phyloP scores from a whole-genome alignment of 2,888 invertebrate genomes.

The Thelaira solivaga region DNA sequence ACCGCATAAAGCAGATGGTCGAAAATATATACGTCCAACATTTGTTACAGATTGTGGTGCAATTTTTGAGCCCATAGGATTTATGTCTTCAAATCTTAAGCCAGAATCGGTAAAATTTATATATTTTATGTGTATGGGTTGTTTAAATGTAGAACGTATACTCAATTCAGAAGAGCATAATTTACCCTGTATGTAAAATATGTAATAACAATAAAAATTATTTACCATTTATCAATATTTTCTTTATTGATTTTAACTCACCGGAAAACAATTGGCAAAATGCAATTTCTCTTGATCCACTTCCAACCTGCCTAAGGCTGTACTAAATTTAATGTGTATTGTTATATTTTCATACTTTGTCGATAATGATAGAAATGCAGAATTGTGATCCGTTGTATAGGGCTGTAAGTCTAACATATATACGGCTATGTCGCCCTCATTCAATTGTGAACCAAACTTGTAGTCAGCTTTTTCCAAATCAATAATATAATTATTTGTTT shows the following conservation, averaged over 20 bases:
- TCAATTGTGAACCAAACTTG: slow-evolving; percentile 68
- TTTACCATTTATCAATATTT: background rate
- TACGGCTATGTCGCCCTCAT: slow-evolving; percentile 69
- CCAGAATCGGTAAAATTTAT: slow-evolving; percentile 81
- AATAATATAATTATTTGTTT: slow-evolving; percentile 54
- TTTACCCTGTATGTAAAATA: slow-evolving; percentile 81
- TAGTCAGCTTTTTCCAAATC: slow-evolving; percentile 64
- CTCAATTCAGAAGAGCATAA: slow-evolving; percentile 86
- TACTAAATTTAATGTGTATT: slow-evolving; percentile 85
- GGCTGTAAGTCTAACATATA: slow-evolving; percentile 85
- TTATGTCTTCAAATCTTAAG: slow-evolving; percentile 79
- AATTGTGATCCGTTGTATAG: slow-evolving; percentile 81
- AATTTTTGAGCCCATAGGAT: slow-evolving; percentile 74
- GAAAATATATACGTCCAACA: slow-evolving; percentile 83
- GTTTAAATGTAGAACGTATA: slow-evolving; percentile 88
- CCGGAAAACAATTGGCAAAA: slow-evolving; percentile 89
- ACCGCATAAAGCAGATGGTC: slow-evolving; percentile 85
- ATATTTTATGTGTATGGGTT: slow-evolving; percentile 84
- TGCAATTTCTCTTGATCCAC: slow-evolving; percentile 83
- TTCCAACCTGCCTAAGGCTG: slow-evolving; percentile 85
- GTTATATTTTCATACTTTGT: slow-evolving; percentile 84
- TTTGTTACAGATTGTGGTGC: slow-evolving; percentile 78
- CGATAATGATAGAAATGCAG: slow-evolving; percentile 84
- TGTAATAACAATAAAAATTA: background rate
- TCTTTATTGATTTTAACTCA: slow-evolving; percentile 79